These are phyloP conservation scores for Sula dactylatra DNA, from an alignment of 2,113 vertebrate species.

Conservation along the genomic window DNA sequence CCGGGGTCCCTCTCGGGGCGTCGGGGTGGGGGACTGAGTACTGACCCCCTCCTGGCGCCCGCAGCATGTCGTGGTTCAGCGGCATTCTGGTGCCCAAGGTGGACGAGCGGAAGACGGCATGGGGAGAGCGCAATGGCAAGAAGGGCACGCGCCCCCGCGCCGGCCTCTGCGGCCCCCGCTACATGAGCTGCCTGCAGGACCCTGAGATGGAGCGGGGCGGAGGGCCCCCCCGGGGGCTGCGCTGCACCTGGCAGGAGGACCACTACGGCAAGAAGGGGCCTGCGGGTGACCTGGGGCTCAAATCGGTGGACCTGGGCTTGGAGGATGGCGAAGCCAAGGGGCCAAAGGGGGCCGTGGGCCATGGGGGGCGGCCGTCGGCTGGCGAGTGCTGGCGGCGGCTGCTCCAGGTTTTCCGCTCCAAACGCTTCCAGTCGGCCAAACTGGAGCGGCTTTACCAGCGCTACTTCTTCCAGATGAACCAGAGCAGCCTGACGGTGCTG, in stretches of 20 bases:
- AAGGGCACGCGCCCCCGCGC: conserved; percentile 85
- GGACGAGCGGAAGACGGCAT: conserved; percentile 93
- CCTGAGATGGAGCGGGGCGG: conserved; percentile 78
- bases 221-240: conserved; percentile 50
- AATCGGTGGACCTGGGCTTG: conserved; percentile 83
- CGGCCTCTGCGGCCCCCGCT: conserved; percentile 87
- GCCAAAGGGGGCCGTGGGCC: not conserved
- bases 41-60: not conserved
- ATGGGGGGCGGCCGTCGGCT: conserved; percentile 42
- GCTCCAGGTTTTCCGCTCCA: conserved; percentile 90
- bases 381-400: conserved; percentile 84
- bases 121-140: conserved; percentile 95
- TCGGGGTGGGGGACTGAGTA: not conserved
- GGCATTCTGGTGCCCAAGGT: conserved; percentile 96
- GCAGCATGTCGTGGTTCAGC: conserved; percentile 92
- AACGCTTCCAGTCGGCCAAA: conserved; percentile 94
- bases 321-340: conserved; percentile 83
- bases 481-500: conserved; percentile 95
- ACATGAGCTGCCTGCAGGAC: conserved; percentile 95
- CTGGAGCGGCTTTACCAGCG: conserved; percentile 96
- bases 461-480: conserved; percentile 98
- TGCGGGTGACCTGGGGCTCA: conserved; percentile 81
- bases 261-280: conserved; percentile 84
- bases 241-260: conserved; percentile 94
- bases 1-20: not conserved